A percentile compares a stretch with the other conserved stretches of the same genome.
Conservation (phyloP, 92 coral and sea anemone genomes). For the Palythoa grandis region DNA sequence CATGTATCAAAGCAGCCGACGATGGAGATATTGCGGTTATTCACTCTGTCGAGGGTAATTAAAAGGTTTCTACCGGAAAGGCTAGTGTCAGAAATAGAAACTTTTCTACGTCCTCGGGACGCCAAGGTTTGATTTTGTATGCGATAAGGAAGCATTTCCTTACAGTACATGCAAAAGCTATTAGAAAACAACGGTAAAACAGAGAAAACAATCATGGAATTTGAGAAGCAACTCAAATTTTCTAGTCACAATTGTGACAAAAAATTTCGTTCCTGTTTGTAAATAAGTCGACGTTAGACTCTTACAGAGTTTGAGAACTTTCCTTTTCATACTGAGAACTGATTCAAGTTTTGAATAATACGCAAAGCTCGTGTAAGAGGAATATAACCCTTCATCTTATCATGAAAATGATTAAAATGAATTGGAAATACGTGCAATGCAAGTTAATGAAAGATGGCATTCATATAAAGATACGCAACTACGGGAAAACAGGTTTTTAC, state of each 20-base stretch:
- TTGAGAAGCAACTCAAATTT: not conserved
- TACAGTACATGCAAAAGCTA: conserved; percentile 31
- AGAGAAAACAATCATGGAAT: not conserved
- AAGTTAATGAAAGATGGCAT: not conserved
- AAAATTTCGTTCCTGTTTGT: not conserved
- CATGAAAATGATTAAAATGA: not conserved
- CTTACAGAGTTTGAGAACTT: not conserved
- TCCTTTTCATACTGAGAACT: not conserved
- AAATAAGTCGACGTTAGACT: not conserved
- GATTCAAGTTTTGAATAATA: not conserved
- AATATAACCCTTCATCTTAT: not conserved
- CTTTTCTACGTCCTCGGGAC: conserved; percentile 30
- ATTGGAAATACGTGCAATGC: not conserved
- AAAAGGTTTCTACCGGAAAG: conserved; percentile 36
- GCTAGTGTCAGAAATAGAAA: conserved; percentile 33
- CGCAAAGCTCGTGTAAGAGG: not conserved
- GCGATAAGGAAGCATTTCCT: conserved; percentile 20
- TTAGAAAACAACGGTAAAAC: not conserved
- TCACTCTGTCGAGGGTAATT: conserved; percentile 25
- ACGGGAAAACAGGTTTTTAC: not conserved
- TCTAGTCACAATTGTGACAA: not conserved
- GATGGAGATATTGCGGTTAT: not conserved
- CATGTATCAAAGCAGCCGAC: conserved; percentile 40
- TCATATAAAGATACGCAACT: not conserved
- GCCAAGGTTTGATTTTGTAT: conserved; percentile 36